phyloP scores from a whole-genome alignment of 1,140 invertebrate species.

The Drosophila rufa region DNA sequence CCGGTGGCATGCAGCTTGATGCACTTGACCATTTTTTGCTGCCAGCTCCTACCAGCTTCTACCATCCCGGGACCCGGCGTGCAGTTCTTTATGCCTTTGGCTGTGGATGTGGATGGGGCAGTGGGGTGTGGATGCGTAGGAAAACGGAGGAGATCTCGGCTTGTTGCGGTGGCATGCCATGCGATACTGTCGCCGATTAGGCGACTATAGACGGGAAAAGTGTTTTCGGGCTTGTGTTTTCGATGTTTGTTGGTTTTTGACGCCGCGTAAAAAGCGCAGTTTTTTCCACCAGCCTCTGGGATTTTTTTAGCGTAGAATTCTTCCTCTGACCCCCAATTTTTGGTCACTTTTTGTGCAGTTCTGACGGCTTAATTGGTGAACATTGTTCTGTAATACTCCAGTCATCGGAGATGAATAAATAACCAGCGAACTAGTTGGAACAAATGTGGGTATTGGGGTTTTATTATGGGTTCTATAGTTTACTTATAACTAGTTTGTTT shows the following conservation, averaged over 20 bases:
- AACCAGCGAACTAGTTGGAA: conserved; percentile 7
- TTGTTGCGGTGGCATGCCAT: conserved; percentile 44
- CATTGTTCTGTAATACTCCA: conserved; percentile 51
- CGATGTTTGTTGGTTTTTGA: conserved; percentile 79
- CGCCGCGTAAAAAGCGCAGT: conserved; percentile 56
- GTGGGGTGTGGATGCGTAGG: conserved; percentile 32
- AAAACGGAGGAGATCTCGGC: conserved; percentile 11
- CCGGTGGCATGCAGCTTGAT: conserved; percentile 82
- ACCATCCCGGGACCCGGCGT: conserved; percentile 33
- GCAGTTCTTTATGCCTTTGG: conserved; percentile 40
- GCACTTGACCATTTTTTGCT: conserved; percentile 74
- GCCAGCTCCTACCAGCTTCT: conserved; percentile 11
- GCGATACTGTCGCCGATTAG: conserved; percentile 81
- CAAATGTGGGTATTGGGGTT: neutral
- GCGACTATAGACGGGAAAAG: conserved; percentile 79
- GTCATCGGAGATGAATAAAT: conserved; percentile 18
- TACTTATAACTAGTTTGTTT: neutral
- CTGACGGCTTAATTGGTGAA: conserved; percentile 71
- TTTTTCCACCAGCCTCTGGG: conserved; percentile 37
- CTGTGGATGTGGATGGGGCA: neutral
- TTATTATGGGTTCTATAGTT: neutral
- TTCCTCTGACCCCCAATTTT: conserved; percentile 14
- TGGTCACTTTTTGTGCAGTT: conserved; percentile 61
- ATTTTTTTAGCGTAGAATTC: conserved; percentile 24
- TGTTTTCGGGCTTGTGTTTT: conserved; percentile 73